Conservation (phyloP, 2,888 invertebrate genomes). For the Chloroclystis v-ata region DNA sequence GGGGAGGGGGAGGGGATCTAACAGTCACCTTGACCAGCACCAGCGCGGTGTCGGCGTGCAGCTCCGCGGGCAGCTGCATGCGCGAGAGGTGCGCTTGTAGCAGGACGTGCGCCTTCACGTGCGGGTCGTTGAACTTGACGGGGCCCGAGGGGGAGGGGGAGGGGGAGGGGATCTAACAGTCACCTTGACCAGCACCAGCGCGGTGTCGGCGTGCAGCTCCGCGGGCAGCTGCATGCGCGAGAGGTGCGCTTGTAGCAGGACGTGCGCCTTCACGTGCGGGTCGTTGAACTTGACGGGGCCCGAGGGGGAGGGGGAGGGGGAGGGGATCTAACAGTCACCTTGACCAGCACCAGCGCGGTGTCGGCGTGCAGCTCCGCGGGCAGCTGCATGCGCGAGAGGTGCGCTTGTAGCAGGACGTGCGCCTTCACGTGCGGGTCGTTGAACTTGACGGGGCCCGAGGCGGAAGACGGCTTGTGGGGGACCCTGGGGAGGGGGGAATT, state of each 20-base stretch:
- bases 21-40: constrained; percentile 4
- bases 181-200: constrained; percentile 89
- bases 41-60: constrained; percentile 46
- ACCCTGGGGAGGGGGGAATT: constrained; percentile 66
- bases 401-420: constrained; percentile 96
- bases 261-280: constrained; percentile 97
- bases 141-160: constrained; percentile 69
- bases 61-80: constrained; percentile 95
- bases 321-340: no score
- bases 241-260: constrained; percentile 96
- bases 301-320: constrained; percentile 57
- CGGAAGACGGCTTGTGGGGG: constrained; percentile 80
- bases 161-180: no score
- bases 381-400: constrained; percentile 94
- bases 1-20: constrained; percentile 16
- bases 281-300: constrained; percentile 90
- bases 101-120: constrained; percentile 95
- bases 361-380: constrained; percentile 98
- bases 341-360: constrained; percentile 92
- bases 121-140: constrained; percentile 96
- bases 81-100: constrained; percentile 97
- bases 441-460: constrained; percentile 83
- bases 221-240: constrained; percentile 96
- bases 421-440: constrained; percentile 98
- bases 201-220: constrained; percentile 97